These are phyloP conservation scores for Siniperca obscura DNA, from an alignment of 2,797 vertebrate species.

Conservation along the genomic window DNA sequence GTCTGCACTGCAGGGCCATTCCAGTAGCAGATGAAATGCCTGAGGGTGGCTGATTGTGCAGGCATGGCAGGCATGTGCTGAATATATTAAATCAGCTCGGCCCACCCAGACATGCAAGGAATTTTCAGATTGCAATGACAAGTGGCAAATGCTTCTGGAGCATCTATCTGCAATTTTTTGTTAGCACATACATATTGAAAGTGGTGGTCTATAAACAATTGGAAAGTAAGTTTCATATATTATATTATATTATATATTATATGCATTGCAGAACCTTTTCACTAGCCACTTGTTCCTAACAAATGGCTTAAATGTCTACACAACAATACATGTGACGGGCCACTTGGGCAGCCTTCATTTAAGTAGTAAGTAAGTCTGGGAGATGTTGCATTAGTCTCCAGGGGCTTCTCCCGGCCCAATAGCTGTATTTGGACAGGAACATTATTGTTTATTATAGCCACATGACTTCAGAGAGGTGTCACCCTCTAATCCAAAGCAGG, in stretches of 20 bases:
- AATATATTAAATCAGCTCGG: conserved; percentile 49
- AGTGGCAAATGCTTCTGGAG: conserved; percentile 12
- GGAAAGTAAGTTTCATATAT: not conserved
- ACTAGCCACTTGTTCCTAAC: not conserved
- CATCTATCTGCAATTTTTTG: conserved; percentile 13
- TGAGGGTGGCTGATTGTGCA: conserved; percentile 22
- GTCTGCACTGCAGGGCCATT: conserved; percentile 31
- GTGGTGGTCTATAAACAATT: conserved; percentile 4
- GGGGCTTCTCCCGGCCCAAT: conserved; percentile 10
- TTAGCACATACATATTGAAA: not conserved
- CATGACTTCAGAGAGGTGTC: conserved; percentile 41
- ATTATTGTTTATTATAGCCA: conserved; percentile 65
- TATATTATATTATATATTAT: not conserved
- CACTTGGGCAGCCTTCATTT: conserved; percentile 27
- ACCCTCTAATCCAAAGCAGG: conserved; percentile 65
- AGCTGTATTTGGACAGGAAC: conserved; percentile 77
- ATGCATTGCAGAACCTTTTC: not conserved
- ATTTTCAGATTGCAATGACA: conserved; percentile 22
- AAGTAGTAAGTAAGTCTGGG: conserved; percentile 22
- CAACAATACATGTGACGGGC: not conserved
- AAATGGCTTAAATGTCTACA: not conserved
- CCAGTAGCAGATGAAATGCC: conserved; percentile 60
- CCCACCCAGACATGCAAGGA: conserved; percentile 30
- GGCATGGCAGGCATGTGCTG: conserved; percentile 59
- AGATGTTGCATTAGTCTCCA: not conserved